Evolutionary conservation across 2,888 invertebrate species (phyloP).

Genomic region (Acleris laterana): DNA sequence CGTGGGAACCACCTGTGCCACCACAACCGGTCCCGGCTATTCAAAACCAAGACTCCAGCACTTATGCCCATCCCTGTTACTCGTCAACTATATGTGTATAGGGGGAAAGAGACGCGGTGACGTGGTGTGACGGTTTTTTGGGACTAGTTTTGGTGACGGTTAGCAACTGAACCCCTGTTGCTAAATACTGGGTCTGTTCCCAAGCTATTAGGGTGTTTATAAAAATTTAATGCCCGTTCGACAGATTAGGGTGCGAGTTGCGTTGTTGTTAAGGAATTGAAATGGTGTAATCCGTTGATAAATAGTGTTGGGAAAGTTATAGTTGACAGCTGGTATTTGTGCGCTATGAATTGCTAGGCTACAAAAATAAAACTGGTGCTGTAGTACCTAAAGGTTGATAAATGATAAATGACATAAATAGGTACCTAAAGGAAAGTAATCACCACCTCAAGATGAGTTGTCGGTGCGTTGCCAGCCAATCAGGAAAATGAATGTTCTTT

Average conservation of each 20-base stretch:
- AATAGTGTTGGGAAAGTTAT: not conserved
- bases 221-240: slow-evolving; percentile 30
- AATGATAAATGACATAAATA: no score
- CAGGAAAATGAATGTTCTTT: no score
- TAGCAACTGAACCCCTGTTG: slow-evolving; percentile 1
- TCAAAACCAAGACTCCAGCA: no score
- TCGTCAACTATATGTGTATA: no score
- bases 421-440: no score
- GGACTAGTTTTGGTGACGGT: slow-evolving; percentile 9
- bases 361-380: no score
- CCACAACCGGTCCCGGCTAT: not conserved
- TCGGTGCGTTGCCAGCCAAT: no score
- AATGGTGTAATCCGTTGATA: not conserved
- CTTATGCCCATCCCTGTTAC: no score
- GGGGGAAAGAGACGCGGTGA: slow-evolving; percentile 33
- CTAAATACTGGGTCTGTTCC: slow-evolving; percentile 31
- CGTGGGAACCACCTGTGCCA: slow-evolving; percentile 35
- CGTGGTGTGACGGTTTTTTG: slow-evolving; percentile 38
- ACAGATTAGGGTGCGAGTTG: slow-evolving; percentile 16
- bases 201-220: slow-evolving; percentile 37
- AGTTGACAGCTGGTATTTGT: not conserved
- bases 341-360: no score
- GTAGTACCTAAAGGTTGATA: no score
- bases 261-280: not conserved
- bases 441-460: no score